A percentile compares a stretch with the other conserved stretches of the same genome.
Conservation (phyloP, 1,140 invertebrate species). For the Rhopalosiphum maidis region DNA sequence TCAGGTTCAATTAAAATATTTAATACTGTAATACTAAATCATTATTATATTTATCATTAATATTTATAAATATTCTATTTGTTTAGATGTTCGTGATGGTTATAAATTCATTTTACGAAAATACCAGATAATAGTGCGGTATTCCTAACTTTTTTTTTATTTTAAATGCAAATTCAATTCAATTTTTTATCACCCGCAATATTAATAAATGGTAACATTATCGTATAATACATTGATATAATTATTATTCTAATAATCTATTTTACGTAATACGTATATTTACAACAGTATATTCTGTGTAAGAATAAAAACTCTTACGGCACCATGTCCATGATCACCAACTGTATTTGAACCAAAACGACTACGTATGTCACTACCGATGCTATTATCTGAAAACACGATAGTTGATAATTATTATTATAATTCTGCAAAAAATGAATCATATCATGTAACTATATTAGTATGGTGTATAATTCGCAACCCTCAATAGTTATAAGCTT, state of each 20-base stretch:
- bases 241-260: background rate
- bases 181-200: background rate
- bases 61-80: background rate
- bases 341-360: slow-evolving; percentile 44
- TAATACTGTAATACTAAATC: background rate
- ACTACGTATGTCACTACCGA: slow-evolving; percentile 40
- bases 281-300: no score
- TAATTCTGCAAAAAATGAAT: background rate
- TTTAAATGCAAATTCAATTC: background rate
- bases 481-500: background rate
- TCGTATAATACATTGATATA: background rate
- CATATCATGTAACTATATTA: background rate
- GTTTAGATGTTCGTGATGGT: background rate
- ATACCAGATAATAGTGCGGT: background rate
- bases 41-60: background rate
- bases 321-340: background rate
- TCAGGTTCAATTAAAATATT: background rate
- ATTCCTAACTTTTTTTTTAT: background rate
- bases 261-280: background rate
- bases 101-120: background rate
- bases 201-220: background rate
- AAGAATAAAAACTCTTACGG: background rate
- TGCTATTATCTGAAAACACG: slow-evolving; percentile 39
- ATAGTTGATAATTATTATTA: background rate
- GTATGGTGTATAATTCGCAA: background rate